Percentiles rank a stretch among this genome's conserved stretches.
phyloP scores from a whole-genome alignment of 2,888 invertebrate species.

The Orthosia gothica region DNA sequence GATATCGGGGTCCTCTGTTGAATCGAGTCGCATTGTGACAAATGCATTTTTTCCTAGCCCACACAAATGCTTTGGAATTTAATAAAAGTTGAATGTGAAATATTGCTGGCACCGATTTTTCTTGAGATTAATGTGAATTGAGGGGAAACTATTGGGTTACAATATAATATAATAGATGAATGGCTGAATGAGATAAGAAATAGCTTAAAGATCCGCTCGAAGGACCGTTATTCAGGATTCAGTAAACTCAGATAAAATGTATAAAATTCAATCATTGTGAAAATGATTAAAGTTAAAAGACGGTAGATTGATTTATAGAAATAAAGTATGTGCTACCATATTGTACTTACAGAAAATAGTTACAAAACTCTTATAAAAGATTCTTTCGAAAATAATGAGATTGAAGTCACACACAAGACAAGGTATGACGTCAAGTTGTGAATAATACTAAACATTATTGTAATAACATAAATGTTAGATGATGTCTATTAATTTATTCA shows the following conservation, averaged over 20 bases:
- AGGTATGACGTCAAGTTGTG: background rate
- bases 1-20: constrained; percentile 65
- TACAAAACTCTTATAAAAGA: no score
- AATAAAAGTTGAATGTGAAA: constrained; percentile 64
- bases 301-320: no score
- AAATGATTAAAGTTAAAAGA: no score
- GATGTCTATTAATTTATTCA: no score
- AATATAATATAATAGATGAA: background rate
- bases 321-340: no score
- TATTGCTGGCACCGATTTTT: constrained; percentile 55
- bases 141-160: constrained; percentile 24
- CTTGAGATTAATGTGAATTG: constrained; percentile 35
- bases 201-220: background rate
- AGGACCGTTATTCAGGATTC: background rate
- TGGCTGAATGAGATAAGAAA: background rate
- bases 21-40: constrained; percentile 69
- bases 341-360: no score
- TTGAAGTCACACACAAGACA: background rate
- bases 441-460: background rate
- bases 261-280: no score
- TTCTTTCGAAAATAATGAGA: background rate
- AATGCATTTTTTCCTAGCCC: constrained; percentile 67
- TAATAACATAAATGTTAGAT: background rate
- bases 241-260: background rate
- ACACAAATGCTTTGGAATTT: constrained; percentile 63